Evolutionary conservation across 2,888 invertebrate species (phyloP).

Genomic region (Macrosiphum euphorbiae): DNA sequence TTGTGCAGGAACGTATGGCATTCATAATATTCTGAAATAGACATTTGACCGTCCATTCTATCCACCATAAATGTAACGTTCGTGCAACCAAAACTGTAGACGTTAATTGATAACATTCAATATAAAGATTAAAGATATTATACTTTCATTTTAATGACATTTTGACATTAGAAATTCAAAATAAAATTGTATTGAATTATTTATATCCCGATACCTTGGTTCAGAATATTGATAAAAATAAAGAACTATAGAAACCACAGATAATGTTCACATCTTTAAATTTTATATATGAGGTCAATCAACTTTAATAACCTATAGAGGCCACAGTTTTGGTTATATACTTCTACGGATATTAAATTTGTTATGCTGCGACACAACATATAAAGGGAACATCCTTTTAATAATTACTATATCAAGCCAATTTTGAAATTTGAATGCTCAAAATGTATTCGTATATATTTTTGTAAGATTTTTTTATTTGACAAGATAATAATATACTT

Average conservation of each 20-base stretch:
- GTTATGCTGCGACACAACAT: background rate
- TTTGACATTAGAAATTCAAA: background rate
- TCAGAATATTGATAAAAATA: background rate
- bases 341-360: constrained; percentile 20
- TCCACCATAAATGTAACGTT: background rate
- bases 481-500: background rate
- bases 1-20: background rate
- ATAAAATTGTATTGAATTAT: background rate
- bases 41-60: background rate
- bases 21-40: background rate
- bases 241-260: background rate
- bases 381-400: background rate
- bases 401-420: background rate
- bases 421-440: background rate
- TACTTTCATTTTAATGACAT: background rate
- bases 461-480: background rate
- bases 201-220: background rate
- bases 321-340: constrained; percentile 2
- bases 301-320: background rate
- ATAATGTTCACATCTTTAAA: background rate
- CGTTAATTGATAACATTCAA: background rate
- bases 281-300: background rate
- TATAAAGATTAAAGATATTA: too few species aligned
- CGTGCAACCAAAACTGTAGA: background rate
- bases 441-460: background rate